phyloP scores from a whole-genome alignment of 2,888 invertebrate species.

The Charanyca ferruginea region DNA sequence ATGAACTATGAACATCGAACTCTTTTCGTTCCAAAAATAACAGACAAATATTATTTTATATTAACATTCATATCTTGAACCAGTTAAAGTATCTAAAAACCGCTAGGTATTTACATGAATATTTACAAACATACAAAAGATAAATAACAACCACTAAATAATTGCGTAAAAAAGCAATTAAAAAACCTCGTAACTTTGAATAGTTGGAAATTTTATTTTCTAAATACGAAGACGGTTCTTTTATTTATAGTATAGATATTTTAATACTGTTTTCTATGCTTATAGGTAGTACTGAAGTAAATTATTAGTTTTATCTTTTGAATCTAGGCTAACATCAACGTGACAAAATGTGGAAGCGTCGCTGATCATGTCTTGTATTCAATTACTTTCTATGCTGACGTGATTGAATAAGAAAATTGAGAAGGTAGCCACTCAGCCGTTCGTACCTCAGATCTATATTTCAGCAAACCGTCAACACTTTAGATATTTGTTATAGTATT shows the following conservation, averaged over 20 bases:
- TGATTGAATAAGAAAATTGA: background rate
- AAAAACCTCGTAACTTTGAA: slow-evolving; percentile 35
- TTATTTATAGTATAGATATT: slow-evolving; percentile 42
- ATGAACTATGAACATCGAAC: too few relatives aligned
- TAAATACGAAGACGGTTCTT: slow-evolving; percentile 23
- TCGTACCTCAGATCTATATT: too few relatives aligned
- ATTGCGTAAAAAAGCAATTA: slow-evolving; percentile 32
- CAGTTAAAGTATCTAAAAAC: slow-evolving; percentile 28
- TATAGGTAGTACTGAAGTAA: slow-evolving; percentile 12
- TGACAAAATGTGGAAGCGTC: slow-evolving; percentile 46
- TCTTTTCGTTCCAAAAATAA: background rate
- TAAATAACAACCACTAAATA: slow-evolving; percentile 38
- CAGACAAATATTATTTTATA: slow-evolving; percentile 16
- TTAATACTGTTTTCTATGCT: slow-evolving; percentile 29
- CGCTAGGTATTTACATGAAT: slow-evolving; percentile 33
- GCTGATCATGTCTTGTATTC: slow-evolving; percentile 2
- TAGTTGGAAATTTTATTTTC: slow-evolving; percentile 37
- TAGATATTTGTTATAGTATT: too few relatives aligned
- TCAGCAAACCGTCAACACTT: too few relatives aligned
- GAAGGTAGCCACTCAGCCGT: background rate
- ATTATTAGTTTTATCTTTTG: slow-evolving; percentile 27
- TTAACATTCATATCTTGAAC: slow-evolving; percentile 40
- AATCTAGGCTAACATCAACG: slow-evolving; percentile 41
- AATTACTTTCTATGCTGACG: slow-evolving; percentile 21
- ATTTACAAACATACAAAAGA: slow-evolving; percentile 34